These are phyloP conservation scores for Machimus rusticus DNA, from an alignment of 2,888 invertebrate genomes.

Conservation along the genomic window DNA sequence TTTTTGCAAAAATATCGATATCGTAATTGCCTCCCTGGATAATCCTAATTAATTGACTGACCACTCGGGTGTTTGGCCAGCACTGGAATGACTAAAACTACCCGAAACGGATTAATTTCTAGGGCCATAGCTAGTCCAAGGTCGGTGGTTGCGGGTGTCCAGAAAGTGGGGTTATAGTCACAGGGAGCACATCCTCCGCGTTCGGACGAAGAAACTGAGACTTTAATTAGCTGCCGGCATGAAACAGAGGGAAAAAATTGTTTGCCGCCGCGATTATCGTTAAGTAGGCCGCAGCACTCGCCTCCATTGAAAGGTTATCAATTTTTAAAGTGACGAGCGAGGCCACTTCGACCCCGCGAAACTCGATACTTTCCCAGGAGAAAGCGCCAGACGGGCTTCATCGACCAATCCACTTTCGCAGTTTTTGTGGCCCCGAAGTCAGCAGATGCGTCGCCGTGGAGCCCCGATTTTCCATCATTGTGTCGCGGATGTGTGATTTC, in stretches of 20 bases:
- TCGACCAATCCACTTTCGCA: slow-evolving; percentile 13
- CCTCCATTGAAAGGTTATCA: slow-evolving; percentile 18
- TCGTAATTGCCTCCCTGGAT: slow-evolving; percentile 27
- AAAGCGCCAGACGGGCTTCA: background rate
- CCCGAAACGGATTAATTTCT: slow-evolving; percentile 35
- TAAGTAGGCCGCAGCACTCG: slow-evolving; percentile 23
- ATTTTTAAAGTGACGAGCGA: background rate
- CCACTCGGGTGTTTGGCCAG: slow-evolving; percentile 34
- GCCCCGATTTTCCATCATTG: slow-evolving; percentile 6
- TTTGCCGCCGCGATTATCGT: slow-evolving; percentile 1
- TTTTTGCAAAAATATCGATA: background rate
- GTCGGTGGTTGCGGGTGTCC: background rate
- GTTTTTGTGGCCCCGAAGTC: slow-evolving; percentile 12
- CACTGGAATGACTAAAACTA: slow-evolving; percentile 32
- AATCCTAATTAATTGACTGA: slow-evolving; percentile 39
- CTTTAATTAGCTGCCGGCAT: slow-evolving; percentile 14
- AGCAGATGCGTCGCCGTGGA: slow-evolving; percentile 1
- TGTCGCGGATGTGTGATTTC: slow-evolving; percentile 25
- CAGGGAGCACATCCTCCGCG: background rate
- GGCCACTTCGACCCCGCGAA: background rate
- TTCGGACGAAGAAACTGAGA: background rate
- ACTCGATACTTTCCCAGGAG: slow-evolving; percentile 17
- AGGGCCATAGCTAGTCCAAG: background rate
- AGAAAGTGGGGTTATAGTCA: background rate
- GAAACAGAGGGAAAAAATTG: background rate